phyloP scores from a whole-genome alignment of 2,888 invertebrate species.

The Lasioglossum villosulum region DNA sequence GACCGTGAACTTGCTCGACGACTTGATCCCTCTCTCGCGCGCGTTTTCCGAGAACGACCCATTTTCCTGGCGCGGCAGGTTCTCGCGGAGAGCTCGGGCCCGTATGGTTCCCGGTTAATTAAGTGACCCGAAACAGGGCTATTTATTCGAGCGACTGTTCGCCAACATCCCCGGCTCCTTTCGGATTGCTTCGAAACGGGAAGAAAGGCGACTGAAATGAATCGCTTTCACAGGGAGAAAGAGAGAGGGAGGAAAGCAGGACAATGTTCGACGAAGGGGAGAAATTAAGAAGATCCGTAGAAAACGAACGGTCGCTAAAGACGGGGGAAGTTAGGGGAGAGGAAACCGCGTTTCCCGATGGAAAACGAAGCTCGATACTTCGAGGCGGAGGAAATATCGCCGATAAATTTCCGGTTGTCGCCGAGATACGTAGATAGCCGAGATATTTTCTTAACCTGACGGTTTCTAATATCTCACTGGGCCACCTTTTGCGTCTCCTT shows the following conservation, averaged over 20 bases:
- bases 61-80: slow-evolving; percentile 5
- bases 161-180: neutral
- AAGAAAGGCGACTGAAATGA: slow-evolving; percentile 14
- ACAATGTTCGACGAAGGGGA: neutral
- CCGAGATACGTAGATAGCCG: slow-evolving; percentile 38
- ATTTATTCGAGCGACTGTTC: slow-evolving; percentile 34
- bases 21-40: neutral
- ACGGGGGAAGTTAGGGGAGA: neutral
- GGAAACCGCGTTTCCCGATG: neutral
- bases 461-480: slow-evolving; percentile 28
- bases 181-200: neutral
- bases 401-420: slow-evolving; percentile 55
- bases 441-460: slow-evolving; percentile 39
- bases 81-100: slow-evolving; percentile 15
- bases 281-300: neutral
- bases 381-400: slow-evolving; percentile 38
- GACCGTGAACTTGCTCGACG: neutral
- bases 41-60: slow-evolving; percentile 10
- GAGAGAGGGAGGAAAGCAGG: neutral
- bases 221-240: slow-evolving; percentile 12
- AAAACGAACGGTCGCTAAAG: neutral
- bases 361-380: slow-evolving; percentile 31
- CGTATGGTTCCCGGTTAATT: slow-evolving; percentile 34
- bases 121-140: slow-evolving; percentile 34
- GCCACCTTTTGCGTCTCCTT: neutral